Conservation (phyloP, 2,113 vertebrate genomes). For the Micromys minutus region DNA sequence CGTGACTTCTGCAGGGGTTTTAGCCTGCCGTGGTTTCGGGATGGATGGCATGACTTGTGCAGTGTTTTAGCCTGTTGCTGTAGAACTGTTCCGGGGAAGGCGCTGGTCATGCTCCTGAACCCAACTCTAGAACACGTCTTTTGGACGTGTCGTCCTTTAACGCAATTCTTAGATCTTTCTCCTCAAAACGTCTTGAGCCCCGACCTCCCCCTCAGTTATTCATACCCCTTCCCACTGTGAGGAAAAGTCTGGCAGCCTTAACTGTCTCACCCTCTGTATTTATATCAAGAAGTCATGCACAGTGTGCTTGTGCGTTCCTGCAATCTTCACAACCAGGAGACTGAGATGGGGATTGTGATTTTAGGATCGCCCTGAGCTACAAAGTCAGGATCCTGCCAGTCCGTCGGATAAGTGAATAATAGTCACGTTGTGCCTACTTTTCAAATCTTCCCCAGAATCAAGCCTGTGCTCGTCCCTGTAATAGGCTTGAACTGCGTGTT, state of each 20-base stretch:
- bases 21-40: neutral
- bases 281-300: neutral
- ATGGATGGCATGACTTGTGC: neutral
- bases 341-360: neutral
- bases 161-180: neutral
- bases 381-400: neutral
- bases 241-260: neutral
- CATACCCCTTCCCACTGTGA: neutral
- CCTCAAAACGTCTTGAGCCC: neutral
- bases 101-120: neutral
- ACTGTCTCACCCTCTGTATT: neutral
- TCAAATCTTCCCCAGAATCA: neutral
- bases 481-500: neutral
- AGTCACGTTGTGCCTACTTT: neutral
- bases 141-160: neutral
- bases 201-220: neutral
- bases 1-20: neutral
- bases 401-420: neutral
- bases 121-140: neutral
- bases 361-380: neutral
- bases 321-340: neutral
- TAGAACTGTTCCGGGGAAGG: neutral
- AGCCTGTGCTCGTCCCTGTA: neutral
- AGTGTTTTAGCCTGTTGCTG: neutral
- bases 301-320: neutral